Evolutionary conservation across 1,140 invertebrate species (phyloP), one percentile per base, ranked within the genome.

Genomic region (Brachionus manjavacas): DNA sequence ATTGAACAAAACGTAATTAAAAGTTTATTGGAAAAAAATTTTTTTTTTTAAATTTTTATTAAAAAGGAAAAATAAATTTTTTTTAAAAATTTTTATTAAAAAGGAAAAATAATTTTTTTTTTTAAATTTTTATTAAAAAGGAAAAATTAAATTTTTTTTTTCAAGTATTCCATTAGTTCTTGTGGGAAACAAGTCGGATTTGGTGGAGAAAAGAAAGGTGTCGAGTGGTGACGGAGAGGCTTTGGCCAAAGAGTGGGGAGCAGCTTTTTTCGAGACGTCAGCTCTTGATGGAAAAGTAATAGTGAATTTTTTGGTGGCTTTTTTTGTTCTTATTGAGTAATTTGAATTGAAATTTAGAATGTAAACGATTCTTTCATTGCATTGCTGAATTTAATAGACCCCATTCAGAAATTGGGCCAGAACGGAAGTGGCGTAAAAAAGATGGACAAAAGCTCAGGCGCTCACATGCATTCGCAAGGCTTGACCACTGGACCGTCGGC

Each of bases 131-230:
- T 49, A n/a, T 25, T 3, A 3, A 35, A 81, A n/a, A n/a, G n/a
- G n/a, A n/a, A n/a, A n/a, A n/a, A n/a, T n/a, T n/a, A n/a, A n/a
- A n/a, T n/a, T n/a, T n/a, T n/a, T n/a, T n/a, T n/a, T n/a, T n/a
- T n/a, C n/a, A n/a, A n/a, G 64, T 64, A 41, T 60, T 81, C 79
- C 79, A 81, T 23, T 81, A 35, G 41, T 81, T 64, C 23, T 81
- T 28, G 39, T 81, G 2, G 79, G 79, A 25, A 81, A 81, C 25
- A 81, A 81, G n/a, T 64, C 52, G 3, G 79, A 81, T 39, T 68
- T 81, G 16, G 4, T 46, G 2, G 79, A 81, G 14, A 41, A 81
- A 31, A 41, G 79, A 46, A 64, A 64, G 49, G 43, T 76, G 46
- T 3, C 41, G 7, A 49, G 49, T n/a, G 25, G 7, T 4, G 39